phyloP scores from a whole-genome alignment of 2,113 vertebrate species.

The Lanius collurio region DNA sequence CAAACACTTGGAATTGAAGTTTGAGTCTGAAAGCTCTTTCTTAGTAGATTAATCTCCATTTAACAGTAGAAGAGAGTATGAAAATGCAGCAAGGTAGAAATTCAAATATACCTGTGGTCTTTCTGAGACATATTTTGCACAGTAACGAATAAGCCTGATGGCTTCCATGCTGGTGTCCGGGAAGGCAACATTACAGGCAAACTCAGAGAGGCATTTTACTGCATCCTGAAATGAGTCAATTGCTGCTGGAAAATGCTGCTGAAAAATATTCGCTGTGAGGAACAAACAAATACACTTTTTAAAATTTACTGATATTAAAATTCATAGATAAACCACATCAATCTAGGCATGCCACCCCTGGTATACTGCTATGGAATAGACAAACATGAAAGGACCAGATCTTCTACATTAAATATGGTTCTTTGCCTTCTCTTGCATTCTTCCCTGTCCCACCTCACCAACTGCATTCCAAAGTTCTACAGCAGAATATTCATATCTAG shows the following conservation, averaged over 20 bases:
- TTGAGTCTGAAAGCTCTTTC: neutral
- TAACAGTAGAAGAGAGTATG: neutral
- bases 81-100: neutral
- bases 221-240: constrained; percentile 98
- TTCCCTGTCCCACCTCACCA: neutral
- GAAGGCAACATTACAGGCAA: constrained; percentile 94
- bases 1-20: neutral
- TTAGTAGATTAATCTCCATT: neutral
- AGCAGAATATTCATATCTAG: neutral
- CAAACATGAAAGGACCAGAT: neutral
- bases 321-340: neutral
- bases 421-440: neutral
- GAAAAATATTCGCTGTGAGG: constrained; percentile 87
- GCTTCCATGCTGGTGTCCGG: constrained; percentile 98
- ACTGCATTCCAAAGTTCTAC: neutral
- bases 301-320: neutral
- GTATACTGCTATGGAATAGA: neutral
- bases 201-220: constrained; percentile 96
- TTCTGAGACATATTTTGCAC: constrained; percentile 93
- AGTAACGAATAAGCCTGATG: constrained; percentile 93
- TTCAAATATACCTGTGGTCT: constrained; percentile 83
- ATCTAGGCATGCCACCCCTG: neutral
- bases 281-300: neutral
- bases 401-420: neutral
- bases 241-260: constrained; percentile 92